A percentile compares a stretch with the other conserved stretches of the same genome.
Conservation (phyloP, 2,113 vertebrate species). For the Gadus macrocephalus region DNA sequence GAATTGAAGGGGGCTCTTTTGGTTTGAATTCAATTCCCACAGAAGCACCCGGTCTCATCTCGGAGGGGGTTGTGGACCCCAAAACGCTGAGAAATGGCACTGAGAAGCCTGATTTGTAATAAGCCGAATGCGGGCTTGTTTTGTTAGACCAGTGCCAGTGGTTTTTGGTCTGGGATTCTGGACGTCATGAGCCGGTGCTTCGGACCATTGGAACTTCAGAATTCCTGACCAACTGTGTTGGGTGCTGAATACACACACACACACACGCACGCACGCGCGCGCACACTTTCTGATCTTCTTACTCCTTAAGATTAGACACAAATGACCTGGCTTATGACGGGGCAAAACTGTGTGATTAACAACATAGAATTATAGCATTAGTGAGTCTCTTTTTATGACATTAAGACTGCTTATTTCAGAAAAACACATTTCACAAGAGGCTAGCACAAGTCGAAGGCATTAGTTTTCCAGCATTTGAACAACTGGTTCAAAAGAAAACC, state of each 20-base stretch:
- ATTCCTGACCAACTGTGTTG: conserved; percentile 21
- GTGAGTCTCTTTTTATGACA: too few species aligned
- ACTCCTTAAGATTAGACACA: conserved; percentile 30
- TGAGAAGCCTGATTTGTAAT: conserved; percentile 12
- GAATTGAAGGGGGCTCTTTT: conserved; percentile 38
- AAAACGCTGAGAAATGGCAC: conserved; percentile 16
- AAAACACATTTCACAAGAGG: conserved; percentile 31
- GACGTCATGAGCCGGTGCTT: conserved; percentile 23
- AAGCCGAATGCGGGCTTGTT: background rate
- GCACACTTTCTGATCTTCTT: conserved; percentile 50
- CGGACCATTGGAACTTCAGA: conserved; percentile 35
- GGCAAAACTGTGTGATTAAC: conserved; percentile 33
- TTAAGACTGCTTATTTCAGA: conserved; percentile 23
- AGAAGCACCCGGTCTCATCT: conserved; percentile 23
- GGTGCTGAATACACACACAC: background rate
- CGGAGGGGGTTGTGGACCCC: conserved; percentile 22
- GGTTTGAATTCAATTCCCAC: conserved; percentile 26
- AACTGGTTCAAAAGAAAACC: too few species aligned
- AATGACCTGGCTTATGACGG: conserved; percentile 49
- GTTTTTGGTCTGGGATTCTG: conserved; percentile 18
- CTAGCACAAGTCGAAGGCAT: background rate
- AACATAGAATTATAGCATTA: conserved; percentile 29
- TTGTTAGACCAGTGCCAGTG: conserved; percentile 44
- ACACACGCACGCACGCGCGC: background rate
- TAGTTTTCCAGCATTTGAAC: too few species aligned